Conservation (phyloP, 2,797 vertebrate genomes). For the Knipowitschia caucasica region DNA sequence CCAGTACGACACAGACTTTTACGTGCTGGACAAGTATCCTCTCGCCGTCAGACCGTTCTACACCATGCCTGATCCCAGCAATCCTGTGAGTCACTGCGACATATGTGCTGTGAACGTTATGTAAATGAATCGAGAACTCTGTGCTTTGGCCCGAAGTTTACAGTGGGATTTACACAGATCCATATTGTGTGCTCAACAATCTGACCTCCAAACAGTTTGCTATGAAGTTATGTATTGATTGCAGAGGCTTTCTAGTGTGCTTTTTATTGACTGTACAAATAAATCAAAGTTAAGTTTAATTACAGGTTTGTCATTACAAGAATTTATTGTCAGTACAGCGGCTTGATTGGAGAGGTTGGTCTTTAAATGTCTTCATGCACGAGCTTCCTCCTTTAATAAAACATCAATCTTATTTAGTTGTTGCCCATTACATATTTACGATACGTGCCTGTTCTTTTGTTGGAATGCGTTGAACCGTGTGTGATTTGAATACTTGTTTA, state of each 20-base stretch:
- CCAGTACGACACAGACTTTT: slow-evolving; percentile 98
- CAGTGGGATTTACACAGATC: not conserved
- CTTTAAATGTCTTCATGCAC: too few species aligned
- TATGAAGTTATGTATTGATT: not conserved
- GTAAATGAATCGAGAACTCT: slow-evolving; percentile 1
- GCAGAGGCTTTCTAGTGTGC: too few species aligned
- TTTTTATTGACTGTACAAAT: too few species aligned
- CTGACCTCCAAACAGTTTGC: not conserved
- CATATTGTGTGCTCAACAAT: not conserved
- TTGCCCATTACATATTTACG: not conserved
- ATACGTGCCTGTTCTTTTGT: not conserved
- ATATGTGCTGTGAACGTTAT: slow-evolving; percentile 8
- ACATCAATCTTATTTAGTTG: too few species aligned
- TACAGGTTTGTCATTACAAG: too few species aligned
- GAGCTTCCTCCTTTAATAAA: too few species aligned
- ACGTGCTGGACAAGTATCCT: slow-evolving; percentile 97
- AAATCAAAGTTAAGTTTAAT: not conserved
- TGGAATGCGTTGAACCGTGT: not conserved
- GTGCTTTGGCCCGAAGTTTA: not conserved
- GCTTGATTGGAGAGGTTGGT: too few species aligned
- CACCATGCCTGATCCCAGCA: slow-evolving; percentile 94
- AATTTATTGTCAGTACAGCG: too few species aligned
- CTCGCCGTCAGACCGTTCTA: slow-evolving; percentile 97
- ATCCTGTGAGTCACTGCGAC: slow-evolving; percentile 79
- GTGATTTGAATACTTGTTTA: not conserved